phyloP scores from a whole-genome alignment of 2,113 vertebrate species.

The Benitochromis conjunctus region DNA sequence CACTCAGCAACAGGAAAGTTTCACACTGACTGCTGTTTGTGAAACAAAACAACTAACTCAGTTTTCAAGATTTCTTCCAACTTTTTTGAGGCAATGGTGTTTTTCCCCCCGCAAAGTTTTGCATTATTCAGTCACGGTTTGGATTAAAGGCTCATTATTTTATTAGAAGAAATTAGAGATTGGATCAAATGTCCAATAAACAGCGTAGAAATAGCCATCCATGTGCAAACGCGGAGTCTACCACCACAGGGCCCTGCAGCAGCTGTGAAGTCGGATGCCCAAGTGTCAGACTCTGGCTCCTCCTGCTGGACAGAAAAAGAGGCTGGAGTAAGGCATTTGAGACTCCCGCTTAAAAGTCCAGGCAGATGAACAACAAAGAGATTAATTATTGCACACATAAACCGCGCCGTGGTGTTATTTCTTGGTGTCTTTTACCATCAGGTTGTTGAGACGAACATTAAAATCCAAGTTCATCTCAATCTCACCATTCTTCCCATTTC shows the following conservation, averaged over 20 bases:
- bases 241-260: background rate
- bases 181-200: background rate
- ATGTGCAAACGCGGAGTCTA: background rate
- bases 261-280: background rate
- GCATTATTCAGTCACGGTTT: background rate
- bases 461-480: background rate
- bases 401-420: background rate
- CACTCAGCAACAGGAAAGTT: background rate
- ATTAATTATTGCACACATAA: background rate
- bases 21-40: background rate
- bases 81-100: background rate
- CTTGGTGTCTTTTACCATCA: background rate
- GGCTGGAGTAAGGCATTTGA: background rate
- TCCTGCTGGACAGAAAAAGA: conserved; percentile 50
- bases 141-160: background rate
- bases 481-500: background rate
- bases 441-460: background rate
- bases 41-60: background rate
- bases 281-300: conserved; percentile 58
- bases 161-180: background rate
- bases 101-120: background rate
- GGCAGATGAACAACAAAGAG: background rate
- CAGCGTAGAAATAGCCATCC: background rate
- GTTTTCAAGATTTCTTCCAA: background rate
- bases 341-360: accelerated